Evolutionary conservation across 2,888 invertebrate species (phyloP).

Genomic region (Oasisia sp.): DNA sequence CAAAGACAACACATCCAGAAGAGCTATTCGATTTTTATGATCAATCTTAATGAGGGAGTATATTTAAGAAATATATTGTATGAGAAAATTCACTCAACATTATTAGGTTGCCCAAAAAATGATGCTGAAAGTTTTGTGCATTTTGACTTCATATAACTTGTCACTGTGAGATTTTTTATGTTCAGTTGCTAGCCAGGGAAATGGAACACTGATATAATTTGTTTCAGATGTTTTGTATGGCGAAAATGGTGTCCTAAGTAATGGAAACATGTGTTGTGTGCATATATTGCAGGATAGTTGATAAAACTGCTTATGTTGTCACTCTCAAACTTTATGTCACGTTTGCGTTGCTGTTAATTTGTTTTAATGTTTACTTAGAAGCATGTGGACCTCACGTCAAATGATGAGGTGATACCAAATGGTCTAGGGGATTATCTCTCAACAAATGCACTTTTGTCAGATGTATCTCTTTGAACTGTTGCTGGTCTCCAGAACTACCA

Average conservation of each 20-base stretch:
- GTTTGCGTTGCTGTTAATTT: not conserved
- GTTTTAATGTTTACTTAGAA: conserved; percentile 4
- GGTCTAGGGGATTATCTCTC: not conserved
- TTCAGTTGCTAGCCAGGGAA: too few species aligned
- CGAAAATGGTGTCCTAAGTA: too few species aligned
- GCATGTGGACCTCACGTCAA: not conserved
- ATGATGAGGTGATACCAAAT: not conserved
- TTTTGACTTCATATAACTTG: too few species aligned
- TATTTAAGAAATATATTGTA: not conserved
- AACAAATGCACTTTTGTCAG: not conserved
- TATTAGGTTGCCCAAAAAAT: too few species aligned
- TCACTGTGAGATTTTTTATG: too few species aligned
- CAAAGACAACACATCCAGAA: not conserved
- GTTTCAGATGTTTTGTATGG: too few species aligned
- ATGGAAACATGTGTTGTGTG: too few species aligned
- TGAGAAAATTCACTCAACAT: too few species aligned
- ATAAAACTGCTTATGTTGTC: not conserved
- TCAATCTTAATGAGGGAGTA: not conserved
- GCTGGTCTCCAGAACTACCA: not conserved
- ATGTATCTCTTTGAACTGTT: not conserved
- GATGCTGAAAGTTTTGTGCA: too few species aligned
- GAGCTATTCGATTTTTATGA: not conserved
- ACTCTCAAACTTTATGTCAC: not conserved
- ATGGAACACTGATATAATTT: too few species aligned
- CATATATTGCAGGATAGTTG: too few species aligned